These are phyloP conservation scores for Sorex maritimensis DNA, from an alignment of 2,797 vertebrate genomes.

Conservation along the genomic window DNA sequence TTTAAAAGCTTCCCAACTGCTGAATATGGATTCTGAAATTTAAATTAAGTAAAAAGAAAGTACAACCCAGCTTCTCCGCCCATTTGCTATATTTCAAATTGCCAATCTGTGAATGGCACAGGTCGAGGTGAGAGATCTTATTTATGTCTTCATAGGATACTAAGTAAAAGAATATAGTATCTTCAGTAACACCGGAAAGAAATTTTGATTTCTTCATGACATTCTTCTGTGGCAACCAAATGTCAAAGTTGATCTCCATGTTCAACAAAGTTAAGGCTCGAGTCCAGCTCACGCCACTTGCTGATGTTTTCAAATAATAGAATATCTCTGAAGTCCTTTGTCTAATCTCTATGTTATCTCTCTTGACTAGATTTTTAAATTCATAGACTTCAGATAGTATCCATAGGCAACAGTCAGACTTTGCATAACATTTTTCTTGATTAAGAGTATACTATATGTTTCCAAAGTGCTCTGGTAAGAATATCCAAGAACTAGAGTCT, in stretches of 20 bases:
- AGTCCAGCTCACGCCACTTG: not conserved
- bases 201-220: not conserved
- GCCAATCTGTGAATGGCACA: not conserved
- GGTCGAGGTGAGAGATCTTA: not conserved
- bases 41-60: constrained; percentile 45
- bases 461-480: not conserved
- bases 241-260: not conserved
- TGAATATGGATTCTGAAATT: not conserved
- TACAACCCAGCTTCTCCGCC: not conserved
- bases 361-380: not conserved
- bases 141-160: not conserved
- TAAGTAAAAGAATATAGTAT: not conserved
- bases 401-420: constrained; percentile 15
- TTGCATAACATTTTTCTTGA: constrained; percentile 29
- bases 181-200: not conserved
- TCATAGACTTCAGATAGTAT: not conserved
- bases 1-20: not conserved
- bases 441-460: not conserved
- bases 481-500: constrained; percentile 8
- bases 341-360: not conserved
- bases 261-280: not conserved
- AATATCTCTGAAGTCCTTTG: not conserved
- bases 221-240: not conserved
- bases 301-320: not conserved
- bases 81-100: not conserved